These are phyloP conservation scores for Mesembrinibis cayennensis DNA, from an alignment of 2,113 vertebrate genomes.

Conservation along the genomic window DNA sequence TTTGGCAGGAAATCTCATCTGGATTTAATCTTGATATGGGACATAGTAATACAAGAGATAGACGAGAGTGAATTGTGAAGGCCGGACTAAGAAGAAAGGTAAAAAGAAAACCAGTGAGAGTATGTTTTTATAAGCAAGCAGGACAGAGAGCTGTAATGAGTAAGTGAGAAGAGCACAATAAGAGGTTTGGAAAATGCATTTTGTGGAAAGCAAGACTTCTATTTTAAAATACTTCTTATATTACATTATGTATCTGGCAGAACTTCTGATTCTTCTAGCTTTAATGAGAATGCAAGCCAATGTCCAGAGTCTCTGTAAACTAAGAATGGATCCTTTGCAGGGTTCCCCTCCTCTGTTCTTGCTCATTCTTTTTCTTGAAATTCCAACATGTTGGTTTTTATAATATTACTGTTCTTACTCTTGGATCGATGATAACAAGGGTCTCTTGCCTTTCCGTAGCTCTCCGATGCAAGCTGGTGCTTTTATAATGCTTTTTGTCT, in stretches of 20 bases:
- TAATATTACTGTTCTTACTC: not conserved
- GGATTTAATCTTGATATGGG: not conserved
- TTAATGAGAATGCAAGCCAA: not conserved
- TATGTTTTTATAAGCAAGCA: not conserved
- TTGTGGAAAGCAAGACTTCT: constrained; percentile 6
- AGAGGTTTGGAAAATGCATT: constrained; percentile 34
- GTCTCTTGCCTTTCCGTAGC: not conserved
- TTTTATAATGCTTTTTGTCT: not conserved
- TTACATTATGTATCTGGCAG: constrained; percentile 26
- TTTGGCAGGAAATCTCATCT: not conserved
- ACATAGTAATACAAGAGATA: not conserved
- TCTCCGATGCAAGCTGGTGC: not conserved
- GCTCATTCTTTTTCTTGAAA: not conserved
- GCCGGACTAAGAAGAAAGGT: not conserved
- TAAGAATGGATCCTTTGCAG: not conserved
- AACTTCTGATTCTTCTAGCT: not conserved
- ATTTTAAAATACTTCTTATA: constrained; percentile 33
- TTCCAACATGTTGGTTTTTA: not conserved
- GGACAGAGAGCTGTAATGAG: not conserved
- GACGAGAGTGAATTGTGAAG: not conserved
- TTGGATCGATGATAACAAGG: not conserved
- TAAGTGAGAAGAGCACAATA: not conserved
- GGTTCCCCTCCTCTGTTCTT: not conserved
- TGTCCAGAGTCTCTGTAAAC: not conserved
- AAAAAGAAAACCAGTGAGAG: not conserved